Conservation (phyloP, 2,113 vertebrate species). For the Catagonus wagneri region DNA sequence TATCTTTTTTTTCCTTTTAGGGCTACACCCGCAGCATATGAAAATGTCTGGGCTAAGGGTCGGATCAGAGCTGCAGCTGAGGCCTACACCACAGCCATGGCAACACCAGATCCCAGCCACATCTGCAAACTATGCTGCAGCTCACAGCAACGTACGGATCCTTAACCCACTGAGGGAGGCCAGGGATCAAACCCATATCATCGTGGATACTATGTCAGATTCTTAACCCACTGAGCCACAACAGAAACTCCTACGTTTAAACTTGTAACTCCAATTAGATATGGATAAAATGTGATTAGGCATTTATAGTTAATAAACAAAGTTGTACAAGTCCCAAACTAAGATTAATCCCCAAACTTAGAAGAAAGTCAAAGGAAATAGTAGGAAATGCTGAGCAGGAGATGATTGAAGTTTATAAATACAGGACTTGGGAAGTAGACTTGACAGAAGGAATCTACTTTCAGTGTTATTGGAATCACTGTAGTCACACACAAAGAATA, state of each 20-base stretch:
- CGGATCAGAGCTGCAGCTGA: no score
- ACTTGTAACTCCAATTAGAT: background rate
- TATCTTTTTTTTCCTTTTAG: no score
- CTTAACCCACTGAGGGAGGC: no score
- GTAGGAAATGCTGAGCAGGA: conserved; percentile 4
- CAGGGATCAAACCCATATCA: no score
- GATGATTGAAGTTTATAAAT: background rate
- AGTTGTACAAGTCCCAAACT: background rate
- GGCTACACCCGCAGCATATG: no score
- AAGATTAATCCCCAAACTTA: background rate
- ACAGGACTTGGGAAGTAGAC: background rate
- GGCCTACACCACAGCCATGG: no score
- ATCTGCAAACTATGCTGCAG: no score
- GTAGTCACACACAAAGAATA: background rate
- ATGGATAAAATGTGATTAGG: conserved; percentile 22
- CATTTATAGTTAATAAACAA: background rate
- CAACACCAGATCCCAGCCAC: no score
- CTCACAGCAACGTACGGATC: no score
- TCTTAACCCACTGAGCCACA: no score
- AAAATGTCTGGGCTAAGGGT: no score
- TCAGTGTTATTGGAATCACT: background rate
- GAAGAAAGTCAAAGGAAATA: conserved; percentile 4
- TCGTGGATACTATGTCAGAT: no score
- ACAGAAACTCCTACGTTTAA: background rate
- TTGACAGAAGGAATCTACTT: background rate